phyloP scores from a whole-genome alignment of 2,113 vertebrate genomes.

The Paracyprichromis sp. region DNA sequence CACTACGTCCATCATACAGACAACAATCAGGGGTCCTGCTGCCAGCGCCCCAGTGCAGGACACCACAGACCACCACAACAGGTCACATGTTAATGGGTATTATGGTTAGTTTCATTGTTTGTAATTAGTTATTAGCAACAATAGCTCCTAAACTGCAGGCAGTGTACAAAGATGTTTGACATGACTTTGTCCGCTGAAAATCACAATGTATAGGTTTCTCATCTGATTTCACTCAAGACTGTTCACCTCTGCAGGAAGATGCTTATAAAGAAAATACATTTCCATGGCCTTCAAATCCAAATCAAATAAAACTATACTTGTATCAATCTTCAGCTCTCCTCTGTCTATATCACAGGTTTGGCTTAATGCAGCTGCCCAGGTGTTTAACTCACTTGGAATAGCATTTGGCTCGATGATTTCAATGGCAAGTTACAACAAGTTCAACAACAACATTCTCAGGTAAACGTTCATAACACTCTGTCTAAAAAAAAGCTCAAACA shows the following conservation, averaged over 20 bases:
- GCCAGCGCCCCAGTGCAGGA: neutral
- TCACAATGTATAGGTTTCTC: neutral
- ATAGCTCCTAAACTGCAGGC: neutral
- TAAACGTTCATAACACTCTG: neutral
- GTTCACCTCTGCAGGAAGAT: neutral
- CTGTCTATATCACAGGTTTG: conserved; percentile 55
- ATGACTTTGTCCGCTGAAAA: neutral
- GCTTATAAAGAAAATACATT: neutral
- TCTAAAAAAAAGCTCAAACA: neutral
- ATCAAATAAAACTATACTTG: neutral
- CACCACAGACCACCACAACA: neutral
- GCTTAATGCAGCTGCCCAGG: conserved; percentile 72
- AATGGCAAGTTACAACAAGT: conserved; percentile 76
- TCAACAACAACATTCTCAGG: conserved; percentile 71
- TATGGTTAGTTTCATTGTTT: neutral
- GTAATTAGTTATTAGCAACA: neutral
- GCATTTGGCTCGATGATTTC: conserved; percentile 71
- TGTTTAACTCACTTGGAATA: conserved; percentile 74
- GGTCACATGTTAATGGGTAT: neutral
- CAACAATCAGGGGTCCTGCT: neutral
- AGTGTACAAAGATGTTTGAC: neutral
- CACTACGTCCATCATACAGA: neutral
- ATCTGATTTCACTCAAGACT: neutral
- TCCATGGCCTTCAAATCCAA: neutral
- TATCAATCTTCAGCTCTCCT: neutral